phyloP scores from a whole-genome alignment of 2,888 invertebrate species.

The Tipula helvola region DNA sequence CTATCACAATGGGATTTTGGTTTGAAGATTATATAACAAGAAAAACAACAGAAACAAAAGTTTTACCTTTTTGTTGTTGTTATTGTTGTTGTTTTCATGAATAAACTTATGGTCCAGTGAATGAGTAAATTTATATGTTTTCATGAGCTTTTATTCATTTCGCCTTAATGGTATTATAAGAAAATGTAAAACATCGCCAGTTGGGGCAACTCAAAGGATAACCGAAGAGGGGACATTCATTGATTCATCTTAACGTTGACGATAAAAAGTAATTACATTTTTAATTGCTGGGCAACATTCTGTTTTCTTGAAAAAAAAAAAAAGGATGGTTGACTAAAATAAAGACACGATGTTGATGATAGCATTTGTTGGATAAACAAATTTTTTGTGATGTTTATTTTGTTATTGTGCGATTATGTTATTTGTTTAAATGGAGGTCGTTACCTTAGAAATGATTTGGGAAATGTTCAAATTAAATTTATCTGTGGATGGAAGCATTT shows the following conservation, averaged over 20 bases:
- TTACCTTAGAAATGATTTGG: background rate
- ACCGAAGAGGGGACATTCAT: background rate
- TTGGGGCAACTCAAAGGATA: background rate
- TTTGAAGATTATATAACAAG: background rate
- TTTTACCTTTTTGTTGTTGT: background rate
- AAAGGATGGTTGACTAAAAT: background rate
- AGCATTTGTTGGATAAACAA: background rate
- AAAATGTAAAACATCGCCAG: background rate
- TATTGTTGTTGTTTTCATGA: background rate
- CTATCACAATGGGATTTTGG: background rate
- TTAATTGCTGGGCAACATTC: background rate
- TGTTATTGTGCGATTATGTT: no score
- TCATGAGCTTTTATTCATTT: background rate
- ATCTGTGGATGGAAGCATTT: background rate
- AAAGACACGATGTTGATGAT: background rate
- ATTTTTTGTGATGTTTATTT: background rate
- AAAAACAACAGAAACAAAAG: background rate
- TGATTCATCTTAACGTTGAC: background rate
- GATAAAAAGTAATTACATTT: background rate
- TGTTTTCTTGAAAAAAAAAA: background rate
- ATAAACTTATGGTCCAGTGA: background rate
- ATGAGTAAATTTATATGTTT: background rate
- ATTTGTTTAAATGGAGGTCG: background rate
- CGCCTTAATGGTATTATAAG: background rate
- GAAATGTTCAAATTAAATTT: background rate